Evolutionary conservation across 2,888 invertebrate species (phyloP).

Genomic region (Megaustenia siamemsis): DNA sequence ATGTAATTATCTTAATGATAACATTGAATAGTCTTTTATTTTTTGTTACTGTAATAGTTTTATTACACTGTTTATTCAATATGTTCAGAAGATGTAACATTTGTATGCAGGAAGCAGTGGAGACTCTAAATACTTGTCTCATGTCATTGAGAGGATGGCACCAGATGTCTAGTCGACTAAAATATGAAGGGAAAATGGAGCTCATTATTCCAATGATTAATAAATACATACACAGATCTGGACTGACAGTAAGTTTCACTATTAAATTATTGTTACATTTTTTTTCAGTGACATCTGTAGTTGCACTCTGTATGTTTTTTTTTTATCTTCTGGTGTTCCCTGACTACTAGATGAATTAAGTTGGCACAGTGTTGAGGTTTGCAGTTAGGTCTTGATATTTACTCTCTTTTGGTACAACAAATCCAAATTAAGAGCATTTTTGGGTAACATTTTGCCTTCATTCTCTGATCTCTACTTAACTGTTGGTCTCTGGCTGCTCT

Average conservation of each 20-base stretch:
- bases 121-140: constrained; percentile 30
- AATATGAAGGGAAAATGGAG: constrained; percentile 38
- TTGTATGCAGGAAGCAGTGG: constrained; percentile 23
- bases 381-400: too few relatives aligned
- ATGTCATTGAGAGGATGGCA: constrained; percentile 41
- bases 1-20: background rate
- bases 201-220: constrained; percentile 45
- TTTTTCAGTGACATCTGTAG: background rate
- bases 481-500: too few relatives aligned
- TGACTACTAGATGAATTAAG: too few relatives aligned
- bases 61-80: background rate
- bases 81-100: too few relatives aligned
- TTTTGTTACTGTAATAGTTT: background rate
- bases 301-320: too few relatives aligned
- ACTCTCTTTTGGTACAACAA: too few relatives aligned
- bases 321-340: too few relatives aligned
- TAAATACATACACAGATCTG: constrained; percentile 34
- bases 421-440: too few relatives aligned
- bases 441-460: too few relatives aligned
- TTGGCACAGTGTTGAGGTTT: too few relatives aligned
- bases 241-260: constrained; percentile 29
- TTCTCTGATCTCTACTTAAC: too few relatives aligned
- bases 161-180: constrained; percentile 22
- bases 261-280: background rate
- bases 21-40: background rate